Conservation (phyloP, 2,113 vertebrate species). For the Phaethornis superciliosus region DNA sequence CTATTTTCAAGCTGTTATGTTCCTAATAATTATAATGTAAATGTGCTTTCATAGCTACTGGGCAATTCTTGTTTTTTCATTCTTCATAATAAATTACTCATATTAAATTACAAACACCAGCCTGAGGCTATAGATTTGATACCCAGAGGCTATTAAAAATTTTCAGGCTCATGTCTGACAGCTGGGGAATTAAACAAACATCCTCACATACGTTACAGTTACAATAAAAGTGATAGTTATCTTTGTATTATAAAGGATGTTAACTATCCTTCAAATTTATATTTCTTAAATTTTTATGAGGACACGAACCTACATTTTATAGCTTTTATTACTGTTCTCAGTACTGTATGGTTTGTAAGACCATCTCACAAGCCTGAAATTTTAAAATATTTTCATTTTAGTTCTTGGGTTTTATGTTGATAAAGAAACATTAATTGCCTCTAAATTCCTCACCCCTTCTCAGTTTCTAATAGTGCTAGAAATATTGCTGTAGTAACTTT, state of each 20-base stretch:
- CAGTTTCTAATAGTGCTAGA: background rate
- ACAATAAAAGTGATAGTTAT: conserved; percentile 34
- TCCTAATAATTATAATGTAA: conserved; percentile 69
- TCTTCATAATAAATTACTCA: conserved; percentile 62
- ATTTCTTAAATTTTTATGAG: conserved; percentile 43
- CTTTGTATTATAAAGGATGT: conserved; percentile 15
- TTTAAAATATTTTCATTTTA: background rate
- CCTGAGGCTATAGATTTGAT: conserved; percentile 53
- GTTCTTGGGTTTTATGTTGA: background rate
- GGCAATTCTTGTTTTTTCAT: conserved; percentile 64
- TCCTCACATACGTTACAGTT: conserved; percentile 49
- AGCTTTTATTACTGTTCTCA: background rate
- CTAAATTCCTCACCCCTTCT: background rate
- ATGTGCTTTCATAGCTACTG: conserved; percentile 61
- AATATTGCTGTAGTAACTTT: background rate
- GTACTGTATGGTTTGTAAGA: background rate
- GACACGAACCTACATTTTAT: background rate
- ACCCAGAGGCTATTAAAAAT: conserved; percentile 68
- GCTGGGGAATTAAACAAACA: conserved; percentile 57
- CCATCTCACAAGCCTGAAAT: background rate
- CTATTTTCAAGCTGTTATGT: conserved; percentile 58
- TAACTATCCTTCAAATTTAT: background rate
- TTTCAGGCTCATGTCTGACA: conserved; percentile 43
- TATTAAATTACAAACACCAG: conserved; percentile 68
- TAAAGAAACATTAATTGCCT: background rate